These are phyloP conservation scores for Trileptium ribeirensis DNA, from an alignment of 2,888 invertebrate species.

Conservation along the genomic window DNA sequence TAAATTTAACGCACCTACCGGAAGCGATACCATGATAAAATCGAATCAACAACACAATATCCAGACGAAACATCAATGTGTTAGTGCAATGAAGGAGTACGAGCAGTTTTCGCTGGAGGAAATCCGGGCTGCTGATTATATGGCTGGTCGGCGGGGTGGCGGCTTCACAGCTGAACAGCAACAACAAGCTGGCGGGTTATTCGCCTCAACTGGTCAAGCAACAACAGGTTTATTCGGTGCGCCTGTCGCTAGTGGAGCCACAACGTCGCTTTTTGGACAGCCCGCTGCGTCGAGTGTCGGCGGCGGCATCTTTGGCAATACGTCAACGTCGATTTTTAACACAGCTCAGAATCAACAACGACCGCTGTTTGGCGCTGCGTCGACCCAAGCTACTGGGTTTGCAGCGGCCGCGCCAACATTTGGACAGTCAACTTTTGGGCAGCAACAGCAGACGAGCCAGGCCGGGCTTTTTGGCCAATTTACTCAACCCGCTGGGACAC, in stretches of 20 bases:
- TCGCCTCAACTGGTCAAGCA: too few species aligned
- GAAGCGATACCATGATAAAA: constrained; percentile 74
- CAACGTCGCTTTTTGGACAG: constrained; percentile 27
- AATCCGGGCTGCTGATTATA: constrained; percentile 83
- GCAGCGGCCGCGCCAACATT: not conserved
- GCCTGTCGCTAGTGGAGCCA: constrained; percentile 11
- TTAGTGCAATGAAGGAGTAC: constrained; percentile 97
- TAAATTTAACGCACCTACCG: constrained; percentile 1
- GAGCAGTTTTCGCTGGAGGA: constrained; percentile 90
- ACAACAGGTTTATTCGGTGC: not conserved
- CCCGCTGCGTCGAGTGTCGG: constrained; percentile 6
- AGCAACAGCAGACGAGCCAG: constrained; percentile 19
- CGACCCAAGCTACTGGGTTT: not conserved
- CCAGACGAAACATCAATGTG: constrained; percentile 87
- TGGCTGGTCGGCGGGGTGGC: constrained; percentile 73
- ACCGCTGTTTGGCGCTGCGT: constrained; percentile 1
- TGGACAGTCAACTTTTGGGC: not conserved
- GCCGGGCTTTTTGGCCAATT: constrained; percentile 34
- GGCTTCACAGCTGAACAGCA: too few species aligned
- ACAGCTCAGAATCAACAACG: not conserved
- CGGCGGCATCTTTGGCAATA: constrained; percentile 46
- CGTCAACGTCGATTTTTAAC: too few species aligned
- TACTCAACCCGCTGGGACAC: constrained; percentile 7
- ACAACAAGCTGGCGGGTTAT: not conserved
- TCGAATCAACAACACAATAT: constrained; percentile 71